A percentile compares a stretch with the other conserved stretches of the same genome.
phyloP scores from a whole-genome alignment of 2,113 vertebrate genomes.

The Riparia riparia region DNA sequence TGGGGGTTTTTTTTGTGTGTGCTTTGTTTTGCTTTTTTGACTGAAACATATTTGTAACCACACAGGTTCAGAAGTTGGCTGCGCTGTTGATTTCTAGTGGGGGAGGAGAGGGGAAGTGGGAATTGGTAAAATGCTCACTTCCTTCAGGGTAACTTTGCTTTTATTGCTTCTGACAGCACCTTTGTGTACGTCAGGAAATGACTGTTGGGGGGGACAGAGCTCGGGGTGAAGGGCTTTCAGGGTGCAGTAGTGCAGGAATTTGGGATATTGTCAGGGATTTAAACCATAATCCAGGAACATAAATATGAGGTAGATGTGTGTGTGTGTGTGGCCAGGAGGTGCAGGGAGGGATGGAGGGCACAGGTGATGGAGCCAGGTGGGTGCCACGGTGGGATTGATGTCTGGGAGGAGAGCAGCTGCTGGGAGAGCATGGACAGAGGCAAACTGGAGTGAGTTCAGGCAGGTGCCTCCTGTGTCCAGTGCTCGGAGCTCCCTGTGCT shows the following conservation, averaged over 20 bases:
- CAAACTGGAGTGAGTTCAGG: not conserved
- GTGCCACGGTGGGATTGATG: accelerated
- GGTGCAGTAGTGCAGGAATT: not conserved
- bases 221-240: not conserved
- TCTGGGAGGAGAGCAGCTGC: not conserved
- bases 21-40: not conserved
- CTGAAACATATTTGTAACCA: not conserved
- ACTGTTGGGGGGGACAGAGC: not conserved
- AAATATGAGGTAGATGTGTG: no score
- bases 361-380: not conserved
- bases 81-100: not conserved
- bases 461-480: not conserved
- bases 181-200: accelerated
- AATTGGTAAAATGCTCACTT: not conserved
- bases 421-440: not conserved
- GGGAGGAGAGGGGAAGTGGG: constrained; percentile 35
- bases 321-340: accelerated
- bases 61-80: not conserved
- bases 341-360: not conserved
- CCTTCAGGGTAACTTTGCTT: not conserved
- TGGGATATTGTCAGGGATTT: not conserved
- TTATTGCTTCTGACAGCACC: not conserved
- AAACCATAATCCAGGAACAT: not conserved
- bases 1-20: not conserved
- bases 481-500: accelerated